Evolutionary conservation across 1,140 invertebrate species (phyloP).

Genomic region (Drosophila saltans): DNA sequence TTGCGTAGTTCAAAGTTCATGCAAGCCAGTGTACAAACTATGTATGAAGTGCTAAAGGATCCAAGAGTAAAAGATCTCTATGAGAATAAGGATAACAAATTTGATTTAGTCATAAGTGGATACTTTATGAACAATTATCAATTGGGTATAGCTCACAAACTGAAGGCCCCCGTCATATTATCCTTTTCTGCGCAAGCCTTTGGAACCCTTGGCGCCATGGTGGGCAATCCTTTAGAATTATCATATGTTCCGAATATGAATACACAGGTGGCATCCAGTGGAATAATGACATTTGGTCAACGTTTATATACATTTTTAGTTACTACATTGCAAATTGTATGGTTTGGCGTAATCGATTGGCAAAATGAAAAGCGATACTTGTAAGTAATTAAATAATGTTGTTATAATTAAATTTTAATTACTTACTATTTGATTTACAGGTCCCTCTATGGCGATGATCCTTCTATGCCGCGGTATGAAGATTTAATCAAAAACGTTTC

Average conservation of each 20-base stretch:
- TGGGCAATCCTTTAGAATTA: slow-evolving; percentile 57
- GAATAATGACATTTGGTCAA: slow-evolving; percentile 21
- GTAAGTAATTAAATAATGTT: slow-evolving; percentile 21
- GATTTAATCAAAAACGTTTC: slow-evolving; percentile 60
- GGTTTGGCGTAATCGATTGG: not conserved
- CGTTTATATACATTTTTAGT: slow-evolving; percentile 33
- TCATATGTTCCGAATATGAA: slow-evolving; percentile 58
- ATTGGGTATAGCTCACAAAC: slow-evolving; percentile 59
- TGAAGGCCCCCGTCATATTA: slow-evolving; percentile 60
- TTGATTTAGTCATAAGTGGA: slow-evolving; percentile 66
- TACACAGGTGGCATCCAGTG: slow-evolving; percentile 5
- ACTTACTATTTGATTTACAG: not conserved
- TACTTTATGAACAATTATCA: slow-evolving; percentile 68
- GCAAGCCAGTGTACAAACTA: not conserved
- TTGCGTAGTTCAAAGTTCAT: not conserved
- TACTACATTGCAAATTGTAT: not conserved
- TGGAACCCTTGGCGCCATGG: slow-evolving; percentile 25
- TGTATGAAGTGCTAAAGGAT: slow-evolving; percentile 34
- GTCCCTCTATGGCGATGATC: slow-evolving; percentile 44
- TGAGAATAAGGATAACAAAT: slow-evolving; percentile 56
- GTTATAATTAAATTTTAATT: not conserved
- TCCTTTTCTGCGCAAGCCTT: slow-evolving; percentile 38
- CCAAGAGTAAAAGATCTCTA: slow-evolving; percentile 49
- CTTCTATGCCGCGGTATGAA: slow-evolving; percentile 35
- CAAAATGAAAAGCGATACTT: slow-evolving; percentile 28